Evolutionary conservation across 1,140 invertebrate genomes (phyloP), one percentile per base, ranked within the genome.

Genomic region (Leptopilina clavipes): DNA sequence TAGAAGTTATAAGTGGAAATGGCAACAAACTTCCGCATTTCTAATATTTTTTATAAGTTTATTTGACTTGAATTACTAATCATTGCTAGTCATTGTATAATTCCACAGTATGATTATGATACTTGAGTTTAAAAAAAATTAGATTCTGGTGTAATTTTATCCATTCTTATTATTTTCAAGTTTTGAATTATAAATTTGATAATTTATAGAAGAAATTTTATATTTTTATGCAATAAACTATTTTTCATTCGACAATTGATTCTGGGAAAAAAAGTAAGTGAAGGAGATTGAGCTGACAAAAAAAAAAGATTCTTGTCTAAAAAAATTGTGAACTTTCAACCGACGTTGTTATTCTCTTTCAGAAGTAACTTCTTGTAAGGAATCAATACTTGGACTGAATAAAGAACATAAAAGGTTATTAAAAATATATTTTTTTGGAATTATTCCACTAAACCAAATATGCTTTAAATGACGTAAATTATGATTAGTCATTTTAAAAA

Each of bases 331-430:
- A 65, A 37, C 19, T 59, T 25, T 22, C 56, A 22, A 65, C n/a
- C 19, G 59, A n/a, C 6, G n/a, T 31, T 65, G 22, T 31, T 65
- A 11, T 65, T 65, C 19, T 31, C 12, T 31, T 14, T 65, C 12
- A 65, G 25, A 25, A 5, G 25, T 22, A 19, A 18, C 56, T 22
- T 65, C 56, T 31, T 65, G 59, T 65, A 65, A 65, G 22, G 25
- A 65, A 65, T 65, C 59, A 65, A 65, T 65, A 65, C 59, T n/a
- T 17, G n/a, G 19, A 14, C 19, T 22, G 25, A 37, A 22, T 31
- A 22, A 5, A 31, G 25, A 10, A 1, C 31, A 14, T 1, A 7
- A 65, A 22, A 37, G 25, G 22, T 12, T 25, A 25, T 25, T 22
- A 65, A 65, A 10, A 22, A 1, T 2, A 18, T 22, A 25, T 10